Conservation (phyloP, 2,113 vertebrate species). For the Archocentrus centrarchus region DNA sequence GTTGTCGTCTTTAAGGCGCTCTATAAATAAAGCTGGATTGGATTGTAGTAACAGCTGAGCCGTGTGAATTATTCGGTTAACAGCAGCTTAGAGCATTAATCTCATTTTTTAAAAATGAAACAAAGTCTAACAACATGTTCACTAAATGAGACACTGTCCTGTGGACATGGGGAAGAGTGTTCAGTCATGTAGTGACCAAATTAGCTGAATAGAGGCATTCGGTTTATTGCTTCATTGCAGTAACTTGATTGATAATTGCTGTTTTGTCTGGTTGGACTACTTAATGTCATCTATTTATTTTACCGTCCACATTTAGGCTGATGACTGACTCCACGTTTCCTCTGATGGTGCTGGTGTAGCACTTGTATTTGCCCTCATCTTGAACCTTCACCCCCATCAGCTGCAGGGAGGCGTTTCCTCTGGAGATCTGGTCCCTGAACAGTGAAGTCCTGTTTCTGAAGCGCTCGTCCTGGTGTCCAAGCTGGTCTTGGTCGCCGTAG, state of each 20-base stretch:
- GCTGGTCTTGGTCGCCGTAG: slow-evolving; percentile 54
- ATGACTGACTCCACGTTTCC: slow-evolving; percentile 35
- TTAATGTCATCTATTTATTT: neutral
- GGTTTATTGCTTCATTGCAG: too few relatives aligned
- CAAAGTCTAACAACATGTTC: too few relatives aligned
- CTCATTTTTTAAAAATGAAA: too few relatives aligned
- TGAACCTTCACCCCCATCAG: slow-evolving; percentile 46
- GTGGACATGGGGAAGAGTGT: too few relatives aligned
- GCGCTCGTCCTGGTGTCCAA: neutral
- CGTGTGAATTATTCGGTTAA: neutral
- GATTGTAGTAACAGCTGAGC: neutral
- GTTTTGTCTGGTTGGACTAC: too few relatives aligned
- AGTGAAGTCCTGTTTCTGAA: slow-evolving; percentile 74
- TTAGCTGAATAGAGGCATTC: too few relatives aligned
- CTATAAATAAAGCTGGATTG: too few relatives aligned
- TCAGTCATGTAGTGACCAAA: too few relatives aligned
- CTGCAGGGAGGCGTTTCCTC: slow-evolving; percentile 79
- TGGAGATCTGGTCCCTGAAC: slow-evolving; percentile 58
- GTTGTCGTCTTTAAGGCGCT: too few relatives aligned
- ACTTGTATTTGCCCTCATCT: slow-evolving; percentile 75
- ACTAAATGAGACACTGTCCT: too few relatives aligned
- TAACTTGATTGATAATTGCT: too few relatives aligned
- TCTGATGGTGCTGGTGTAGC: slow-evolving; percentile 61
- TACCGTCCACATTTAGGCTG: slow-evolving; percentile 54
- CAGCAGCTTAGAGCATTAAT: neutral